Conservation (phyloP, 2,113 vertebrate species). For the Myotis lucifugus region DNA sequence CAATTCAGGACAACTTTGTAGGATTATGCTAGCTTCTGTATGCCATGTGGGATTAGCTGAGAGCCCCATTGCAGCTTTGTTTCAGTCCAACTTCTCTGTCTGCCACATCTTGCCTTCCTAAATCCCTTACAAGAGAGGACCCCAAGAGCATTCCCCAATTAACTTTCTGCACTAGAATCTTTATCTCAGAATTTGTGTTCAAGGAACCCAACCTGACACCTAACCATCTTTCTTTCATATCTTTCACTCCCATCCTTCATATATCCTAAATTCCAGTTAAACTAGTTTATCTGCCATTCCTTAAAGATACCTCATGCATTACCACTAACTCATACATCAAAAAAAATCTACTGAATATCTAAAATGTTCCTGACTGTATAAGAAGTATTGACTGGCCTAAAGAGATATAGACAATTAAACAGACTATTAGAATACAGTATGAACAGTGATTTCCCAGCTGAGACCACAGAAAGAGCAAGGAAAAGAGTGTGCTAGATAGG, state of each 20-base stretch:
- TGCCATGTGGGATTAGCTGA: not conserved
- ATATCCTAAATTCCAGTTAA: not conserved
- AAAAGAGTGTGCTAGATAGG: not conserved
- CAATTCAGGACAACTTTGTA: not conserved
- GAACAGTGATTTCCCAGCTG: not conserved
- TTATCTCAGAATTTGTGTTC: not conserved
- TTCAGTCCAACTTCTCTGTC: not conserved
- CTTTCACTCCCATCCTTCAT: not conserved
- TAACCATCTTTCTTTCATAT: not conserved
- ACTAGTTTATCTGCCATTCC: not conserved
- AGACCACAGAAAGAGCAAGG: slow-evolving; percentile 16
- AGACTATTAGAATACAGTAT: not conserved
- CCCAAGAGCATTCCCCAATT: not conserved
- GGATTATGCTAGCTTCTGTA: not conserved
- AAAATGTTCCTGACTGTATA: not conserved
- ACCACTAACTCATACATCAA: not conserved
- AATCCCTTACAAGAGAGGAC: not conserved
- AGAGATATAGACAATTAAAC: not conserved
- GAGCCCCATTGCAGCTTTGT: not conserved
- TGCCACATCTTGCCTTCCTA: not conserved
- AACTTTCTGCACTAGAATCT: not conserved
- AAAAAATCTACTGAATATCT: slow-evolving; percentile 9
- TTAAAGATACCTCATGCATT: not conserved
- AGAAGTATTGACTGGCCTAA: not conserved
- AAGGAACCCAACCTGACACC: not conserved